Evolutionary conservation across 2,888 invertebrate species (phyloP), one percentile per base, ranked within the genome.

Genomic region (Hirtodrosophila duncani): DNA sequence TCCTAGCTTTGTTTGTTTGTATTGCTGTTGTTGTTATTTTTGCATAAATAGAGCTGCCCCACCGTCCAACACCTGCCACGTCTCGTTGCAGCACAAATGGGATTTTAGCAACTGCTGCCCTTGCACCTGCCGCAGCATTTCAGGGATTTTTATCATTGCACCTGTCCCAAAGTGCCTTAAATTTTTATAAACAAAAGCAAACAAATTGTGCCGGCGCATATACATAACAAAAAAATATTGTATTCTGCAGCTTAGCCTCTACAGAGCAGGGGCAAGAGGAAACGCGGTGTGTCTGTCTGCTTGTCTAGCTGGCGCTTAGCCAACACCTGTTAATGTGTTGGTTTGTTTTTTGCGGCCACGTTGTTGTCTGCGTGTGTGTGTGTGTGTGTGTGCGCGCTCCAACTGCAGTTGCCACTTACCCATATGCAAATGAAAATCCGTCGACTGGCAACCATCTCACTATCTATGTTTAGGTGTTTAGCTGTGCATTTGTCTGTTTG

Each of bases 291-390:
- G 43, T 18, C 37, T 44, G 39, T 45, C 33, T 55, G 51, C 37
- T 30, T 49, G 53, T 52, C 51, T 58, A 30, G 42, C 18, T 46
- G 56, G 56, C 53, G 80, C 80, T 81, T 81, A 81, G 81, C 80
- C 74, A 82, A 74, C 74, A 74, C 74, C 81, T 82, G 74, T 77
- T 81, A 80, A 72, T 81, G 72, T 81, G 63, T 71, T 45, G 56
- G 53, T 45, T 55, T 60, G 31, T 46, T 55, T 58, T 41, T 44
- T 30, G 29, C 26, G 13, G 10, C 31, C 11, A 17, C 11, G 14
- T 41, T 26, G n/a, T n/a, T 36, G 33, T 43, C 11, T 21, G 21
- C 36, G n/a, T 21, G 10, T 20, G 14, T 24, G 31, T 13, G 6
- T n/a, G 46, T 24, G 18, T 18, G n/a, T 34, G 20, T 30, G 29